Base-by-base conservation (phyloP, 2,113 vertebrate species). In the Pycnonotus jocosus region DNA sequence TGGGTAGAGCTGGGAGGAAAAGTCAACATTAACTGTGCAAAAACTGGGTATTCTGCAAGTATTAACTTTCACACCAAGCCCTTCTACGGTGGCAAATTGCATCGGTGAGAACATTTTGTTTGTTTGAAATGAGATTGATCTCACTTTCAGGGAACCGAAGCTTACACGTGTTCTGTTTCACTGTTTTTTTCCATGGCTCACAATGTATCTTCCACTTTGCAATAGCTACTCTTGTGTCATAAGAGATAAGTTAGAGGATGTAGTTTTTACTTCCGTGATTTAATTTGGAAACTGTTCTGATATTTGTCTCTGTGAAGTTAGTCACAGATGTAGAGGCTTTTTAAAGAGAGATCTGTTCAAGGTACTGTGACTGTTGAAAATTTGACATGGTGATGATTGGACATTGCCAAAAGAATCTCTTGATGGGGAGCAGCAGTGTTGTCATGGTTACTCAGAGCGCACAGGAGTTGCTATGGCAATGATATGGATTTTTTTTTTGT, bases 1-100 rank as follows among this genome's bases (percentile, higher is more conserved):
- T 99, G 99, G 99, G 99, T 99, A 85, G 99, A 99, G 87, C 97
- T 99, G 58, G 99, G 99, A 64, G 99, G 99, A 84, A 99, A 99
- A 97, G 98, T 99, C 94, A 99, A 97, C 88, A 98, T 99, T 93
- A 98, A 95, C 97, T 99, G 99, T 97, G 95, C 93, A 76, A 99
- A 99, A 96, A 98, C 99, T 0, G 99, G 99, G 10, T 99, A 99
- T 96, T 99, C 99, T 7, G 99, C 99, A 42, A 97, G 98, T 97
- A 99, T 99, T 98, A 99, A 99, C 62, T 99, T 99, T 85, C 99
- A 99, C 95, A 99, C 99, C 15, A 99, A 99, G 89, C 99, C 99
- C 5, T 99, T 99, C 92, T 99, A 99, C 8, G 99, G 99, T 37
- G 99, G 99, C 89, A 99, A 99, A 96, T 93, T 99, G 51, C 99